Evolutionary conservation across 2,797 vertebrate species (phyloP).

Genomic region (Ptychadena robeensis): DNA sequence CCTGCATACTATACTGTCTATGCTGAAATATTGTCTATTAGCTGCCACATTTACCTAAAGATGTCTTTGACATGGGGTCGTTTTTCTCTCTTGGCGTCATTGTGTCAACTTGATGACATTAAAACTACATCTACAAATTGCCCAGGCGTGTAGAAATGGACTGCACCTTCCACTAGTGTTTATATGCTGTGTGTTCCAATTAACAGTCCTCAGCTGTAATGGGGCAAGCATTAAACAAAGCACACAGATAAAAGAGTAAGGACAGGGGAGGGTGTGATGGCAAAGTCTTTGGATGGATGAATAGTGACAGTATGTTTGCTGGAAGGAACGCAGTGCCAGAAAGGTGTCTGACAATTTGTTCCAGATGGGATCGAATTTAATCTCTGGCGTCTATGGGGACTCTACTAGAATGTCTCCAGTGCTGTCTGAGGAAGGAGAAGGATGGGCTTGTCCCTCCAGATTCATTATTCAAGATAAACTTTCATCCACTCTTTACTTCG

Average conservation of each 20-base stretch:
- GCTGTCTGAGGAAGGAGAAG: not conserved
- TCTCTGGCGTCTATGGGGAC: slow-evolving; percentile 20
- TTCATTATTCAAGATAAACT: slow-evolving; percentile 42
- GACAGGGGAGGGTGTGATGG: not conserved
- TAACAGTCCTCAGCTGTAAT: not conserved
- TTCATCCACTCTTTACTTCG: not conserved
- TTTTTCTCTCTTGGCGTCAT: not conserved
- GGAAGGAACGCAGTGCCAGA: slow-evolving; percentile 15
- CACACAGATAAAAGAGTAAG: not conserved
- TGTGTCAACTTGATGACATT: not conserved
- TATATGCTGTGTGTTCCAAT: not conserved
- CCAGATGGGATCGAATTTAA: slow-evolving; percentile 24
- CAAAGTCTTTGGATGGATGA: slow-evolving; percentile 7
- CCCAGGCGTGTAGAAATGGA: not conserved
- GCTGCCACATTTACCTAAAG: not conserved
- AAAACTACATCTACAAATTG: not conserved
- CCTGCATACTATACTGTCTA: no score
- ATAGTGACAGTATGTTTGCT: slow-evolving; percentile 4
- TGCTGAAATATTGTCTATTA: not conserved
- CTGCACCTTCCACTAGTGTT: not conserved
- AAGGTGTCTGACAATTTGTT: slow-evolving; percentile 20
- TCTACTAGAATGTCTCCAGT: not conserved
- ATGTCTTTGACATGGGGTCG: not conserved
- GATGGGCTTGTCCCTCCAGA: not conserved
- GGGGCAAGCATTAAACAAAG: not conserved